Percentiles rank a stretch among this genome's conserved stretches.
Evolutionary conservation across 2,797 vertebrate genomes (phyloP).

Genomic region (Centropyge bicolor): DNA sequence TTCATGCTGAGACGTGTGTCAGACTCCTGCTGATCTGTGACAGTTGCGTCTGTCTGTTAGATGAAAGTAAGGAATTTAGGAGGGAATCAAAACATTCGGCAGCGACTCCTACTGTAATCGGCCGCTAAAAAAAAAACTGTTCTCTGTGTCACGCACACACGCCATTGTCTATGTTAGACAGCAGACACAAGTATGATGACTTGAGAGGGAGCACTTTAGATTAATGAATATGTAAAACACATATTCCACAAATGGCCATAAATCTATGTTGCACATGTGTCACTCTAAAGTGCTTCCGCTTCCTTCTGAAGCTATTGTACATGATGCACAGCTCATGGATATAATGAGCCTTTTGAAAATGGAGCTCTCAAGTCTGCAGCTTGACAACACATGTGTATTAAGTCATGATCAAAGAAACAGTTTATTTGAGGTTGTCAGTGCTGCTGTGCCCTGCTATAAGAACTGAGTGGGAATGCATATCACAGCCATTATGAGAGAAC

Average conservation of each 20-base stretch:
- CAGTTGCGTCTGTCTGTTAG: conserved; percentile 15
- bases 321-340: background rate
- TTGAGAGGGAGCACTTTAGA: background rate
- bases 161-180: background rate
- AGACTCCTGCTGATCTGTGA: background rate
- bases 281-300: background rate
- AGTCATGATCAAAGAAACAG: background rate
- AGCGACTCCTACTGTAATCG: background rate
- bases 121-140: background rate
- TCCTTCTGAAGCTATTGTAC: background rate
- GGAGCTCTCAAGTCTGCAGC: background rate
- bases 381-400: too few species aligned
- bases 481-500: background rate
- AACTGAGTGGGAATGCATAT: background rate
- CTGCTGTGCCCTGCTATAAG: background rate
- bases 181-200: background rate
- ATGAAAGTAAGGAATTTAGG: background rate
- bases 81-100: conserved; percentile 5
- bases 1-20: background rate
- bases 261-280: background rate
- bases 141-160: background rate
- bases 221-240: background rate
- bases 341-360: background rate
- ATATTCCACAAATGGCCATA: background rate
- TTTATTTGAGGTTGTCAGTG: background rate